phyloP scores from a whole-genome alignment of 1,140 invertebrate species.

The Ladona fulva region DNA sequence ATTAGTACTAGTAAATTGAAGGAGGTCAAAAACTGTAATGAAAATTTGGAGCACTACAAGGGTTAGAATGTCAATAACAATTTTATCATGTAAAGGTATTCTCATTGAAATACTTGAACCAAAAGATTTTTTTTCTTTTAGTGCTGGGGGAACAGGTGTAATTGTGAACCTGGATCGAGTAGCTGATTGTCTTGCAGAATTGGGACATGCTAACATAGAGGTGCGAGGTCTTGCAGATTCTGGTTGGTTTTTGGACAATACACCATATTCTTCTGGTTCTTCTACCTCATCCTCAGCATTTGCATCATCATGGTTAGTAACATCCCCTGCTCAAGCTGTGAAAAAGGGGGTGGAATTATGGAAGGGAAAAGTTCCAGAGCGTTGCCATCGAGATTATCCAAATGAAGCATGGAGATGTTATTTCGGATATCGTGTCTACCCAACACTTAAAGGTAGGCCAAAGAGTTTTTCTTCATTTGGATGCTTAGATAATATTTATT shows the following conservation, averaged over 20 bases:
- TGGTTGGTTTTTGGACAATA: constrained; percentile 87
- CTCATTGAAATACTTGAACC: too few species aligned
- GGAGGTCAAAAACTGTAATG: too few species aligned
- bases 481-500: constrained; percentile 14
- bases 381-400: constrained; percentile 57
- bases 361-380: constrained; percentile 67
- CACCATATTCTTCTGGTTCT: constrained; percentile 48
- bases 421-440: constrained; percentile 84
- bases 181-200: constrained; percentile 51
- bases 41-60: too few species aligned
- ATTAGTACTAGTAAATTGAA: too few species aligned
- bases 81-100: too few species aligned
- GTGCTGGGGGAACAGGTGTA: constrained; percentile 85
- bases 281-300: constrained; percentile 23
- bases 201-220: constrained; percentile 49
- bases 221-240: constrained; percentile 79
- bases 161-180: constrained; percentile 82
- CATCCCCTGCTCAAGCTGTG: constrained; percentile 47
- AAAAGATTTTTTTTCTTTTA: constrained; percentile 37
- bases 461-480: too few species aligned
- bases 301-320: constrained; percentile 20
- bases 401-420: constrained; percentile 82
- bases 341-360: constrained; percentile 72
- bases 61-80: too few species aligned
- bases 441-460: constrained; percentile 64